Evolutionary conservation across 2,888 invertebrate genomes (phyloP), one percentile per base, ranked within the genome.

Genomic region (Apamea monoglypha): DNA sequence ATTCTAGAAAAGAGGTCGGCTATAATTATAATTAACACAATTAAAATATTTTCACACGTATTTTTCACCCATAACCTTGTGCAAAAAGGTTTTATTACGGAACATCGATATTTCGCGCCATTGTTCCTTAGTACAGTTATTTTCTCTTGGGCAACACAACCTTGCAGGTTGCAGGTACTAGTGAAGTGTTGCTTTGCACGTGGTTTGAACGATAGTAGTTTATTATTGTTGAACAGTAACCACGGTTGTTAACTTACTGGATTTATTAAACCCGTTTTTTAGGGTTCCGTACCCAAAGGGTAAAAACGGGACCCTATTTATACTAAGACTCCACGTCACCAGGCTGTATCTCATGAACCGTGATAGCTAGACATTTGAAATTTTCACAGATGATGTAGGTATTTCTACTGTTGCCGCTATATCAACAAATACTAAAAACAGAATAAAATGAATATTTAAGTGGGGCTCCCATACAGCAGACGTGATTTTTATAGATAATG

Each of bases 21-120:
- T 64, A 29, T 29, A 61, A 64, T 69, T 36, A n/a, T 61, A 74
- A 78, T 86, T 84, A 82, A 53, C 71, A 25, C 76, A 74, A 70
- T 72, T 68, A 66, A 74, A 77, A 86, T 86, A 71, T 84, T 79
- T 88, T 88, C 87, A 56, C 87, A 89, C 87, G 81, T 73, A 84
- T 89, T 89, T 87, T 81, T 74, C 81, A 64, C 70, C 76, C 61
- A 61, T 80, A 88, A 85, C 89, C 87, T 88, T 89, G 87, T 63
- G 81, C 86, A 79, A 82, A 87, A 85, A 81, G 74, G 74, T 82
- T 79, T 73, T 74, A 85, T 84, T 87, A 79, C 89, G 75, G 89
- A 88, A 88, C 77, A n/a, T 47, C 83, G 73, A 83, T 84, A 84
- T 84, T 81, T 76, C 76, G 71, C 78, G 72, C 87, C 80, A 88